A percentile compares a stretch with the other conserved stretches of the same genome.
phyloP scores from a whole-genome alignment of 2,113 vertebrate species.

The Machaerirhynchus nigripectus region DNA sequence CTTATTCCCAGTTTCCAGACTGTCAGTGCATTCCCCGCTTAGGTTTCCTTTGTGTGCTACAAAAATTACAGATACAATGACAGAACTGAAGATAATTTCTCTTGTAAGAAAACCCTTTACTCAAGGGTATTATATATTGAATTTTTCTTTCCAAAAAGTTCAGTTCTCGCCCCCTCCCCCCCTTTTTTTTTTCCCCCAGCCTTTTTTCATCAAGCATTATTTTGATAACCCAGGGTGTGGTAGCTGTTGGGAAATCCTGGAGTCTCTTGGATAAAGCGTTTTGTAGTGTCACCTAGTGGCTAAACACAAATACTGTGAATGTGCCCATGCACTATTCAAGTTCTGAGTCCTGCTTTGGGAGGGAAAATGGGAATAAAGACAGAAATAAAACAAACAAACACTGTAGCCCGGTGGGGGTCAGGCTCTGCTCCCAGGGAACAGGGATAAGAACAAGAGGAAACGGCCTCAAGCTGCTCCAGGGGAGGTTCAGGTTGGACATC shows the following conservation, averaged over 20 bases:
- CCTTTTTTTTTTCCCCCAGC: background rate
- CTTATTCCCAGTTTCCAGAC: background rate
- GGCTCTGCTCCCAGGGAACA: background rate
- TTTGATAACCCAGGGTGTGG: background rate
- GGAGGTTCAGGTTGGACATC: fast-evolving
- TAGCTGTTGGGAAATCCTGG: background rate
- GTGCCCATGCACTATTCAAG: no score
- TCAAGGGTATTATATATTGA: background rate
- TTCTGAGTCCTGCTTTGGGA: background rate
- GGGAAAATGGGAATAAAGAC: background rate
- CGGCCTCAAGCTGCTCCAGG: fast-evolving
- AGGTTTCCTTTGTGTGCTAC: background rate
- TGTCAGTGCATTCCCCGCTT: background rate
- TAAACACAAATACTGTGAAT: background rate
- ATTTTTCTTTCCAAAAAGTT: background rate
- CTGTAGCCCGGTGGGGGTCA: no score
- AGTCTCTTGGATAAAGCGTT: background rate
- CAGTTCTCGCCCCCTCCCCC: fast-evolving
- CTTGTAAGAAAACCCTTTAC: background rate
- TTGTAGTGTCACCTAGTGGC: slow-evolving; percentile 52
- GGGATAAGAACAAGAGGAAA: background rate
- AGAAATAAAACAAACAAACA: background rate
- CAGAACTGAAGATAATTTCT: background rate
- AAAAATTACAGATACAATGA: background rate
- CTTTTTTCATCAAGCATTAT: background rate